Evolutionary conservation across 2,888 invertebrate genomes (phyloP), one percentile per base, ranked within the genome.

Genomic region (Thera obeliscata): DNA sequence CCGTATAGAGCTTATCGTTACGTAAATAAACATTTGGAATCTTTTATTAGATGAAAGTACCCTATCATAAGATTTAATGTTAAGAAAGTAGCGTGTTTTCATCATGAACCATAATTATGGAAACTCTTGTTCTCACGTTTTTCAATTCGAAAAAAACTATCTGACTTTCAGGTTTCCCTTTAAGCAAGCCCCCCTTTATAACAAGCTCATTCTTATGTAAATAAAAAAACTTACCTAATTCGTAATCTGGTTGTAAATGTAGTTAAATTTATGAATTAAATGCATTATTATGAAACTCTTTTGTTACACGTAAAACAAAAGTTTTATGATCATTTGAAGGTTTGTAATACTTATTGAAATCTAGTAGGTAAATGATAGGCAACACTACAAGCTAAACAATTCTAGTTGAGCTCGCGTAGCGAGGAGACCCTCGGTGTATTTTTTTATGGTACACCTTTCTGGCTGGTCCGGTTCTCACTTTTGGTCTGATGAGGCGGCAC

Each of bases 1-100:
- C 84, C 84, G 76, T 77, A 77, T 86, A 85, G 86, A 87, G 86
- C 87, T 88, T 88, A 87, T 78, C 73, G 77, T 84, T 74, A 80
- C 76, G 76, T 84, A 81, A 52, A 80, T 75, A 70, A 81, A 79
- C 75, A 81, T 83, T 83, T 80, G 69, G 76, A 79, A 78, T 76
- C 74, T 76, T 81, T 83, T 79, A 81, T 77, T 77, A 73, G 74
- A 76, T 66, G 63, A 71, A 61, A 66, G 66, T 72, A 72, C 60
- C 66, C 63, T 70, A 59, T 48, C 58, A 48, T 73, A 75, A 68
- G 69, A 69, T 66, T 68, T 70, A 70, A 56, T 74, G 60, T 73
- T 67, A 75, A 72, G 68, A n/a, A 57, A 55, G 61, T 58, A 56
- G 61, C 49, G 70, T 73, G 67, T 73, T 72, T 73, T 71, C 35